phyloP scores from a whole-genome alignment of 2,888 invertebrate species.

The Tipula lateralis region DNA sequence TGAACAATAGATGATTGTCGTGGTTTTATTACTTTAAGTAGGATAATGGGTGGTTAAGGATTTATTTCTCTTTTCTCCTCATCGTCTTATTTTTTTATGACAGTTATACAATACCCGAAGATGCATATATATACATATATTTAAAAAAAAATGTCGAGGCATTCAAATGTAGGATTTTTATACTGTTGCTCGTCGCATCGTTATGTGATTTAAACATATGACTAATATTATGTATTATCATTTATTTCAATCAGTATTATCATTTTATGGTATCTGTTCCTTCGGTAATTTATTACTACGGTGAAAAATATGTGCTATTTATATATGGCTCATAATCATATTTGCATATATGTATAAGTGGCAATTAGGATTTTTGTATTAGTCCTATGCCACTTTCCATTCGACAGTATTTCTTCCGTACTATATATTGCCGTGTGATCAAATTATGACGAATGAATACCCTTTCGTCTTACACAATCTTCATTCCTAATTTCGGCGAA shows the following conservation, averaged over 20 bases:
- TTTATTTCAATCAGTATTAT: background rate
- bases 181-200: background rate
- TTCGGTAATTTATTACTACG: background rate
- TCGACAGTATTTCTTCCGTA: background rate
- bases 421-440: background rate
- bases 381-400: background rate
- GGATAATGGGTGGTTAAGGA: background rate
- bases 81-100: background rate
- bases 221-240: background rate
- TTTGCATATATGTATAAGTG: background rate
- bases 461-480: background rate
- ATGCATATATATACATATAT: background rate
- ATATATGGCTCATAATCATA: background rate
- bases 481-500: background rate
- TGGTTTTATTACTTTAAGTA: constrained; percentile 13
- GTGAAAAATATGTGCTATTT: background rate
- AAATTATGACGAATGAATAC: background rate
- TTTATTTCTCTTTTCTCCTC: background rate
- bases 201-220: background rate
- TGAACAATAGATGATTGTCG: constrained; percentile 19
- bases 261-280: background rate
- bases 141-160: background rate
- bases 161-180: background rate
- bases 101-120: background rate
- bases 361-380: background rate